A percentile compares a stretch with the other conserved stretches of the same genome.
Conservation (phyloP, 1,140 invertebrate species). For the Drosophila oshimai region DNA sequence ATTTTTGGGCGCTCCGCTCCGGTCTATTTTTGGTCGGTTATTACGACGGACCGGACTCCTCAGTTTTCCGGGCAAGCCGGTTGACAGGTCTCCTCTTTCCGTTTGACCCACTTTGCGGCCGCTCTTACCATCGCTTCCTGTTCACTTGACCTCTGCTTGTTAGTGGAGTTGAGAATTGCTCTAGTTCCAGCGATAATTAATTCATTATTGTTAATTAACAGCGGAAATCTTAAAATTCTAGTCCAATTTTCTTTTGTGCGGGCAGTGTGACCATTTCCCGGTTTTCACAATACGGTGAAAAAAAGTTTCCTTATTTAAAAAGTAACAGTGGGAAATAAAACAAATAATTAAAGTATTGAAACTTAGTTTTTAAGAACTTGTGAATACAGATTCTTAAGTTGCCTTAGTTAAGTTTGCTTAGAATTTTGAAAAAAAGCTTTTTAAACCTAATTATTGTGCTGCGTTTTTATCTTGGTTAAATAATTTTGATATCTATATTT, state of each 20-base stretch:
- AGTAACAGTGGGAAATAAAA: background rate
- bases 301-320: background rate
- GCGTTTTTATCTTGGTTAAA: too few relatives aligned
- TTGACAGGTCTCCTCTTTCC: too few relatives aligned
- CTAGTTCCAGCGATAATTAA: conserved; percentile 61
- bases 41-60: conserved; percentile 34
- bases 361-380: too few relatives aligned
- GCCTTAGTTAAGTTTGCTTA: too few relatives aligned
- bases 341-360: too few relatives aligned
- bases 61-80: conserved; percentile 50
- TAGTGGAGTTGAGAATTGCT: conserved; percentile 13
- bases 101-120: too few relatives aligned
- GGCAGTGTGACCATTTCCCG: conserved; percentile 8
- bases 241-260: conserved; percentile 27
- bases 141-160: conserved; percentile 1
- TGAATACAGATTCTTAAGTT: too few relatives aligned
- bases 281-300: background rate
- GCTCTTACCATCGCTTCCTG: conserved; percentile 56
- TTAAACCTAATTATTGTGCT: too few relatives aligned
- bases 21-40: conserved; percentile 68
- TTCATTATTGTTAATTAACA: conserved; percentile 74
- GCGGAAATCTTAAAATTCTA: conserved; percentile 41
- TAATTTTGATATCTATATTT: too few relatives aligned
- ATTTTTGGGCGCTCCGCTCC: conserved; percentile 58
- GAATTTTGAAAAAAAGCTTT: too few relatives aligned